phyloP scores from a whole-genome alignment of 2,888 invertebrate species.

The Hesperia comma region DNA sequence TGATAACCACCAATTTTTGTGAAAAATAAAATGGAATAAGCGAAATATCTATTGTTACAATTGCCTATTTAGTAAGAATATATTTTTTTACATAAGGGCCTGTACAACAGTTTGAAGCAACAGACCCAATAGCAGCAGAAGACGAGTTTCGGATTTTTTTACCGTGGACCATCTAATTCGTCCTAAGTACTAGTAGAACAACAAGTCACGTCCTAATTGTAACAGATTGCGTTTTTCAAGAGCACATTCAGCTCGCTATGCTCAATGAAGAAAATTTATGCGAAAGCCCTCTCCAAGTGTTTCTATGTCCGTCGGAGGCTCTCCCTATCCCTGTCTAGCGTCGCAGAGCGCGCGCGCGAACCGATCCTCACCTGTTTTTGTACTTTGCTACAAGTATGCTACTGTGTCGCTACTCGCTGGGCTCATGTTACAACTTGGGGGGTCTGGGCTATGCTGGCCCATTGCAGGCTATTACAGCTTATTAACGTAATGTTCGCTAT shows the following conservation, averaged over 20 bases:
- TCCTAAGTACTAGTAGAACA: no score
- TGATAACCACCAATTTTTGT: no score
- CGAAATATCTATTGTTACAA: no score
- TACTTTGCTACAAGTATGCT: constrained; percentile 15
- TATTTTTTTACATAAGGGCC: no score
- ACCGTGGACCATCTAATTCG: not conserved
- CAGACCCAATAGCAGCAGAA: no score
- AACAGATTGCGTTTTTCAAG: no score
- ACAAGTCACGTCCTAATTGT: no score
- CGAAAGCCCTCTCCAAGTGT: constrained; percentile 52
- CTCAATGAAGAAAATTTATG: not conserved
- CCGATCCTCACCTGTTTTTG: constrained; percentile 32
- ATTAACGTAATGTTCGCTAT: not conserved
- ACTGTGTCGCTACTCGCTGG: not conserved
- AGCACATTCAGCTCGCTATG: not conserved
- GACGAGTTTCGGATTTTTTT: no score
- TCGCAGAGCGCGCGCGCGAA: constrained; percentile 55
- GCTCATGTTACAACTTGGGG: not conserved
- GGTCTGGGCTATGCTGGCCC: constrained; percentile 4
- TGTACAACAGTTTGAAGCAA: no score
- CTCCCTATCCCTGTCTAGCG: constrained; percentile 49
- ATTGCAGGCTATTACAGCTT: constrained; percentile 7
- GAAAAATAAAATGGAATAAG: no score
- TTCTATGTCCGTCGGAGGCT: constrained; percentile 56
- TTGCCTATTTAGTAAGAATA: no score